Percentiles rank a stretch among this genome's conserved stretches.
Conservation (phyloP, 2,888 invertebrate species). For the Clivina fossor region DNA sequence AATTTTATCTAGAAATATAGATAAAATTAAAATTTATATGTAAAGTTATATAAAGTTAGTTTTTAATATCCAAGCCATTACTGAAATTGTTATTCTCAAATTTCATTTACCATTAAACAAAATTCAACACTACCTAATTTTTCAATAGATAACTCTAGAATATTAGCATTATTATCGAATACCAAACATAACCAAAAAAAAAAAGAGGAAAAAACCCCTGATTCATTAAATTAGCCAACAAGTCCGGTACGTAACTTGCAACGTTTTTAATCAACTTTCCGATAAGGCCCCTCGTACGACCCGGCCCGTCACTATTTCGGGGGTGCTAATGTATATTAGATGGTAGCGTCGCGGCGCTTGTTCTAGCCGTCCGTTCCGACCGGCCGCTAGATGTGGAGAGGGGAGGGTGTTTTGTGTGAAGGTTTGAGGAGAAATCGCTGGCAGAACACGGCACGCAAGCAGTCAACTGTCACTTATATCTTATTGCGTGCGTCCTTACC, state of each 20-base stretch:
- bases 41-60: too few relatives aligned
- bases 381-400: background rate
- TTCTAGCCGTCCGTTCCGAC: background rate
- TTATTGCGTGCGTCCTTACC: conserved; percentile 45
- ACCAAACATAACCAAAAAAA: conserved; percentile 16
- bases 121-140: too few relatives aligned
- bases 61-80: too few relatives aligned
- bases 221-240: too few relatives aligned
- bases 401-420: background rate
- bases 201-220: too few relatives aligned
- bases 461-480: conserved; percentile 49
- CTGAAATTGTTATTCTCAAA: too few relatives aligned
- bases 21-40: too few relatives aligned
- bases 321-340: conserved; percentile 28
- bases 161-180: conserved; percentile 8
- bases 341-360: background rate
- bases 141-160: too few relatives aligned
- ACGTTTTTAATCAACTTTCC: conserved; percentile 20
- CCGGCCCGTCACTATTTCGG: too few relatives aligned
- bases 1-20: too few relatives aligned
- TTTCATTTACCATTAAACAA: too few relatives aligned
- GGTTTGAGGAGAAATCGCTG: background rate
- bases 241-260: conserved; percentile 11
- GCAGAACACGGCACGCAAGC: conserved; percentile 44
- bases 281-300: too few relatives aligned